Base-by-base conservation (phyloP, 2,113 vertebrate species). In the Notothenia rossii region DNA sequence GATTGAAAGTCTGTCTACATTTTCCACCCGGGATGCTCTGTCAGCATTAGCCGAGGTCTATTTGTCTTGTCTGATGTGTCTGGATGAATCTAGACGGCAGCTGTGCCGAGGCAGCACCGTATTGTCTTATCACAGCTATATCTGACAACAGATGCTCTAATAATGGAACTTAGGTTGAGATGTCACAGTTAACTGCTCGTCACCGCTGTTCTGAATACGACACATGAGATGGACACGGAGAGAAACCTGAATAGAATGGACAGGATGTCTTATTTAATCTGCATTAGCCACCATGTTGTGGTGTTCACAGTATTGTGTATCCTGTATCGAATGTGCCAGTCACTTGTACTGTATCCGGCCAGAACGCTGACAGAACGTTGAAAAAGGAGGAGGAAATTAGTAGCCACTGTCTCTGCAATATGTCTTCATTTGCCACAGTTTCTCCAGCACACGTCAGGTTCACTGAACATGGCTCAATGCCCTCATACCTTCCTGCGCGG, bases 61-160 rank as follows among this genome's bases (percentile, higher is more conserved):
- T 93, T 94, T 92, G 88, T 94, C 90, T 91, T 92, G 88, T 91
- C 90, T 89, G 90, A 91, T 91, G 77, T 89, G 86, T 89, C 88
- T 86, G 77, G 77, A 54, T 81, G 76, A 83, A 84, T 88, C 85
- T 68, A 22, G 71, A 77, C 10, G 17, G 71, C 82, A 64, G 79
- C 84, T 81, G 82, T 68, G 80, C 79, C 61, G 36, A 77, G 78
- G 81, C 84, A 75, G 75, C 82, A 33, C 67, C 54, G 64, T 71
- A 89, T 87, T 90, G 87, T 93, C 88, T 90, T 89, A 91, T 92
- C 84, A 55, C 82, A 53, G 83, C 81, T 74, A 83, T 72, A 87
- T 90, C 86, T 87, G 90, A 90, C 89, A 90, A 85, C 86, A 72
- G 63, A 65, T 7, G 49, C 65, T 84, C 82, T 88, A 90, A 88